phyloP scores from a whole-genome alignment of 2,113 vertebrate species.

The Corvus hawaiiensis region DNA sequence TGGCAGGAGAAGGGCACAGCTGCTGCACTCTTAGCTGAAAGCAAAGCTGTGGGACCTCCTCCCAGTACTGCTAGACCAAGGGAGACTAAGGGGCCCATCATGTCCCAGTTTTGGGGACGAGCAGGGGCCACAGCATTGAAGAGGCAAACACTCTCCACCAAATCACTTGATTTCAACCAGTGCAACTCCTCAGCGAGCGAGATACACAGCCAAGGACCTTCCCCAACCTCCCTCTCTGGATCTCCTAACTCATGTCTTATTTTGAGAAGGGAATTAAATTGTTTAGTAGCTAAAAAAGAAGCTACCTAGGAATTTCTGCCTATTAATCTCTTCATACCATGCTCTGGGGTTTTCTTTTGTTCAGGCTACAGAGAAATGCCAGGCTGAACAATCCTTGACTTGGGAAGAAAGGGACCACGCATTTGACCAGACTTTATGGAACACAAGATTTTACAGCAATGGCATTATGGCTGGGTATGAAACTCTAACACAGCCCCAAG shows the following conservation, averaged over 20 bases:
- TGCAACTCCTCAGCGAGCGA: accelerated
- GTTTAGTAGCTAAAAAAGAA: neutral
- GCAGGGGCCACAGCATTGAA: accelerated
- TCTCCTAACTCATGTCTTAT: neutral
- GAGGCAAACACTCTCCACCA: neutral
- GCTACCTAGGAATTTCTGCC: neutral
- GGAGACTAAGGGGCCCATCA: neutral
- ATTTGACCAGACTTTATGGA: neutral
- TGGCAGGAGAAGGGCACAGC: neutral
- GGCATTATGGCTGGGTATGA: neutral
- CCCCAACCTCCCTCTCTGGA: neutral
- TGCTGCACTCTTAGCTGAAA: neutral
- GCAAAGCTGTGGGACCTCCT: neutral
- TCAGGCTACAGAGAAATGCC: neutral
- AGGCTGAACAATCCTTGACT: neutral
- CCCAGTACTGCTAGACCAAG: neutral
- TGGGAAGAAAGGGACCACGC: accelerated
- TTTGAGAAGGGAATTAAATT: neutral
- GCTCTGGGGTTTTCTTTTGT: neutral
- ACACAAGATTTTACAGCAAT: neutral
- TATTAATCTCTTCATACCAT: neutral
- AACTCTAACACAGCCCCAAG: neutral
- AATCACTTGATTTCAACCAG: neutral
- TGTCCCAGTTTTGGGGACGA: neutral
- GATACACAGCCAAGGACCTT: neutral